Percentiles rank a stretch among this genome's conserved stretches.
phyloP scores from a whole-genome alignment of 2,888 invertebrate species.

The Harpalus rufipes region DNA sequence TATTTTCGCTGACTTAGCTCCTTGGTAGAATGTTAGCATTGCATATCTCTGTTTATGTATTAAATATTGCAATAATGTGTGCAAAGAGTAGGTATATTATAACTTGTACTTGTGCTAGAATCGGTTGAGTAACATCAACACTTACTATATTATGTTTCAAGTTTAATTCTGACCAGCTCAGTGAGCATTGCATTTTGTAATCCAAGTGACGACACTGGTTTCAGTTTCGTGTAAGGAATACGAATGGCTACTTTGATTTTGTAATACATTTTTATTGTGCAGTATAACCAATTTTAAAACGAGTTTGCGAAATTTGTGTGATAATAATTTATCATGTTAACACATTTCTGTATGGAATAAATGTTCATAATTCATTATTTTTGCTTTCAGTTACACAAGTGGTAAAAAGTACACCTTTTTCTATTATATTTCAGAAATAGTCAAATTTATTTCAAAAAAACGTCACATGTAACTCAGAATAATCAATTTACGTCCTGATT shows the following conservation, averaged over 20 bases:
- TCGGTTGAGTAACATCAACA: neutral
- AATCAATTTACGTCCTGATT: too few species aligned
- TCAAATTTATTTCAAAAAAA: too few species aligned
- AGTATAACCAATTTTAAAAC: constrained; percentile 21
- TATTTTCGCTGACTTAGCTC: neutral
- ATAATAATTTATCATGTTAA: constrained; percentile 13
- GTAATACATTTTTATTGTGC: constrained; percentile 33
- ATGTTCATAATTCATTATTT: neutral
- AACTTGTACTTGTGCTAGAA: neutral
- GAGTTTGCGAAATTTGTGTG: constrained; percentile 19
- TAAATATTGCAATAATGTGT: neutral
- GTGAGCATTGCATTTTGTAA: constrained; percentile 9
- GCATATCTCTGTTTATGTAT: neutral
- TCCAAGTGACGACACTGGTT: constrained; percentile 11
- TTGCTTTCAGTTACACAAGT: neutral
- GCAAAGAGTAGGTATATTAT: neutral
- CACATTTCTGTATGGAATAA: neutral
- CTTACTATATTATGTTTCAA: neutral
- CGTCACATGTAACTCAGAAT: too few species aligned
- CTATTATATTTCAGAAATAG: too few species aligned
- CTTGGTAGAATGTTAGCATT: neutral
- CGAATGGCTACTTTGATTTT: constrained; percentile 18
- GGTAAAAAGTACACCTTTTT: too few species aligned
- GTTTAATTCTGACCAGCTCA: neutral
- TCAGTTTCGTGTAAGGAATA: constrained; percentile 23